Percentiles rank a stretch among this genome's conserved stretches.
Conservation (phyloP, 2,113 vertebrate species). For the Gambusia holbrooki region DNA sequence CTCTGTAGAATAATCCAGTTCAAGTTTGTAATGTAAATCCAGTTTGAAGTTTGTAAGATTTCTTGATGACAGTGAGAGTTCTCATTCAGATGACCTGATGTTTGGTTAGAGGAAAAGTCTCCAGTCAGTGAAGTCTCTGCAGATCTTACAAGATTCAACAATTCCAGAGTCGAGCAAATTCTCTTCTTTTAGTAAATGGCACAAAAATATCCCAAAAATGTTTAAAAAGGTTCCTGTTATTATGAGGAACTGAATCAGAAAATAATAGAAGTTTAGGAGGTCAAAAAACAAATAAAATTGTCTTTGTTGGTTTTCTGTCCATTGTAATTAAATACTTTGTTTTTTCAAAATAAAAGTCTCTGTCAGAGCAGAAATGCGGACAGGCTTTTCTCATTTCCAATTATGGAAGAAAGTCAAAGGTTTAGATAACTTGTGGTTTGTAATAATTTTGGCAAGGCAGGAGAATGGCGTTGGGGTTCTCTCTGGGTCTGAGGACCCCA, state of each 20-base stretch:
- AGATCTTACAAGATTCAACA: too few relatives aligned
- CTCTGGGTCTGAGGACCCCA: constrained; percentile 84
- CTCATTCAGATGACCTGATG: too few relatives aligned
- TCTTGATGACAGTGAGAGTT: too few relatives aligned
- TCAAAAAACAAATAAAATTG: not conserved
- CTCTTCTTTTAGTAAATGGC: not conserved
- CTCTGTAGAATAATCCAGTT: too few relatives aligned
- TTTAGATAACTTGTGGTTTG: constrained; percentile 83
- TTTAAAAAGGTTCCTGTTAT: not conserved
- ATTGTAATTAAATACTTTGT: not conserved
- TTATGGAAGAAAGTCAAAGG: not conserved
- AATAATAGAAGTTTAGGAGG: not conserved
- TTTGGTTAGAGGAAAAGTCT: too few relatives aligned
- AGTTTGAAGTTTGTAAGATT: too few relatives aligned
- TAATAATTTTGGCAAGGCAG: constrained; percentile 75
- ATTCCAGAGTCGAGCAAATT: too few relatives aligned
- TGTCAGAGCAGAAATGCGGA: constrained; percentile 5
- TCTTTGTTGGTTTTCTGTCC: not conserved
- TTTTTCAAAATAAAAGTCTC: not conserved
- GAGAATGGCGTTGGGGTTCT: constrained; percentile 85
- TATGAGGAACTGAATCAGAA: too few relatives aligned
- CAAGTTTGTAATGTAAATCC: too few relatives aligned
- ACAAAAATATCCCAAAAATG: not conserved
- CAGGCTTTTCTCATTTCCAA: too few relatives aligned
- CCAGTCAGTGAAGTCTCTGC: too few relatives aligned